Evolutionary conservation across 1,140 invertebrate genomes (phyloP), one percentile per base, ranked within the genome.

Genomic region (Drosophila ambigua): DNA sequence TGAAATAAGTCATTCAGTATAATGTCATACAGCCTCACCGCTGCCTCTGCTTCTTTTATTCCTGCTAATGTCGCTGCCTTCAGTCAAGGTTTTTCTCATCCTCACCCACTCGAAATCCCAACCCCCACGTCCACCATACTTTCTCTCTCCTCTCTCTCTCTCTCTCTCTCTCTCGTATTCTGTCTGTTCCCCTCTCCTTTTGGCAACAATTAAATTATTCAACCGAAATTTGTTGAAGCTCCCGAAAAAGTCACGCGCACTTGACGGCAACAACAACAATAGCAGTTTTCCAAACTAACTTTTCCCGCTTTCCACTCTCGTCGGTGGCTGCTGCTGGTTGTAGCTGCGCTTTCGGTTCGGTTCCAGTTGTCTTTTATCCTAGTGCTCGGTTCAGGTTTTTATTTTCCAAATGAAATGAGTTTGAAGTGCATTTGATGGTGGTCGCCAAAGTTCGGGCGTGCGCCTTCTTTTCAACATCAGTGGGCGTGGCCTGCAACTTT

Each of bases 341-440:
- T 52, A 59, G 52, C 58, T 50, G 61, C 48, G 43, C 48, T 52
- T 55, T 63, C 66, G 67, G 61, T 35, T 88, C 49, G 44, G 59
- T 53, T 57, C 64, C 66, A 68, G 61, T 39, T 88, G 79, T 87
- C 82, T 87, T 87, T 88, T 88, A 79, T 88, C 59, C 76, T 49
- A 59, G 44, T 49, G 67, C 61, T 59, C 26, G 67, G 67, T 71
- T 83, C 83, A 88, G 79, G 83, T 88, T 88, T 39, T 88, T 88
- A 83, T 88, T 88, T 88, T 88, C 83, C 84, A 77, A 88, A 88
- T 88, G 83, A 88, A 88, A 88, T 88, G 83, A 88, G 83, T 88
- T 88, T 88, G 72, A 88, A 88, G 83, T 88, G 83, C 83, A 88
- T 88, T 87, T 87, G 83, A 62, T 66, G 73, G 79, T 63, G 75